These are phyloP conservation scores for Gobio gobio DNA, from an alignment of 2,113 vertebrate species.

Conservation along the genomic window DNA sequence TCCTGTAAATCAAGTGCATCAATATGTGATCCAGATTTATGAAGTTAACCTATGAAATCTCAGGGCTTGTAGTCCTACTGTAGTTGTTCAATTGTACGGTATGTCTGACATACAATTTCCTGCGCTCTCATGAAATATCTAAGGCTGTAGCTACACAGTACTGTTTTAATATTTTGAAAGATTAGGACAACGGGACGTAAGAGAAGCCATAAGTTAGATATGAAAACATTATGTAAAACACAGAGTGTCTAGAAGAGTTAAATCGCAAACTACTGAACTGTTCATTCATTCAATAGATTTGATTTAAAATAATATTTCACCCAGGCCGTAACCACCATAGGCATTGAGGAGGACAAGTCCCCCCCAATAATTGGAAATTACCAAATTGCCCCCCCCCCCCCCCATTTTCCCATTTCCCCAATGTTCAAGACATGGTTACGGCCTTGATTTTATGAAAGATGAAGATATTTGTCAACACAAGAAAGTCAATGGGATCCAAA, in stretches of 20 bases:
- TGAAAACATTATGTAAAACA: background rate
- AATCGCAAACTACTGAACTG: background rate
- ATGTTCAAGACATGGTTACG: no score
- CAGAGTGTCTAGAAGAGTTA: slow-evolving; percentile 13
- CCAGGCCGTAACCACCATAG: background rate
- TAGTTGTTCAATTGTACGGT: slow-evolving; percentile 50
- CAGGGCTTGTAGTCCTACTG: slow-evolving; percentile 66
- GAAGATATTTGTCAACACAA: background rate
- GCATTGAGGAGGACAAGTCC: no score
- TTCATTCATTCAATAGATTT: background rate
- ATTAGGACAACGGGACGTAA: slow-evolving; percentile 53
- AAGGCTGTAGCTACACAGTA: background rate
- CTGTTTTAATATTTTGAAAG: slow-evolving; percentile 14
- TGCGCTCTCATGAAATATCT: slow-evolving; percentile 50
- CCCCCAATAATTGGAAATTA: no score
- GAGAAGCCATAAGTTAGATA: slow-evolving; percentile 63
- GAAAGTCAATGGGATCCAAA: background rate
- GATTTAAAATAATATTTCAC: background rate
- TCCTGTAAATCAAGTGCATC: slow-evolving; percentile 51
- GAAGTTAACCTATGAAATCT: slow-evolving; percentile 62
- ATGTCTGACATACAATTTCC: slow-evolving; percentile 46
- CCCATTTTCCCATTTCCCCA: no score
- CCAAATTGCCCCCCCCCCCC: no score
- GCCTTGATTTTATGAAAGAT: no score
- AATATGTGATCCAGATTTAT: slow-evolving; percentile 50